Evolutionary conservation across 2,888 invertebrate species (phyloP), one percentile per base, ranked within the genome.

Genomic region (Phaonia tiefii): DNA sequence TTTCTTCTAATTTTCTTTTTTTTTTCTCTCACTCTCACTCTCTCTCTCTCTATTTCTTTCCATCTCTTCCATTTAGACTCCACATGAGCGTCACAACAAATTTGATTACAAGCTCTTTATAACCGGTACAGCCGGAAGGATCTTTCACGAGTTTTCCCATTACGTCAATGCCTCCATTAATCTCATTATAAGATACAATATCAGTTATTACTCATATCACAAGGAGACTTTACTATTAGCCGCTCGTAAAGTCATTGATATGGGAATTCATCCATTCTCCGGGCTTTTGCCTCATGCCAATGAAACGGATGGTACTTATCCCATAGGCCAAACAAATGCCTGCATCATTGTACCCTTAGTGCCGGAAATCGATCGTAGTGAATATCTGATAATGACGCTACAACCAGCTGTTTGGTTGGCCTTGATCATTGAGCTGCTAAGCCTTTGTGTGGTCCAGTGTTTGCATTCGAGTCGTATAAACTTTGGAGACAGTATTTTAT

Each of bases 281-380:
- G 76, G 75, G 1, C 69, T 84, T 1, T 58, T 84, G 63, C 58
- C 71, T 0, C 56, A 67, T 44, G 82, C 82, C n/a, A 81, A 81
- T 49, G 44, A 63, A n/a, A 83, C 81, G 0, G 82, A 78, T 17
- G 83, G 83, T 46, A 84, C 83, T 39, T 83, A 83, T 72, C 84
- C 84, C 10, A 73, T 85, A 0, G 79, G 77, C n/a, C 70, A 82
- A 39, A 82, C 83, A 22, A 85, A 84, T 54, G 81, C 76, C 13
- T 85, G 84, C 58, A 60, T 84, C 11, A 84, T 85, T 39, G 71
- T 85, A 20, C 84, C 84, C 0, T 75, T 84, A 10, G 70, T 79
- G 42, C 75, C 75, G 42, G 84, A 84, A 79, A 84, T 84, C 25
- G 71, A 82, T 70, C 81, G 56, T 42, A 67, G 70, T 37, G 51